Percentiles rank a stretch among this genome's conserved stretches.
These are phyloP conservation scores for Aphelocoma californica DNA, from an alignment of 2,797 vertebrate species.

Conservation along the genomic window DNA sequence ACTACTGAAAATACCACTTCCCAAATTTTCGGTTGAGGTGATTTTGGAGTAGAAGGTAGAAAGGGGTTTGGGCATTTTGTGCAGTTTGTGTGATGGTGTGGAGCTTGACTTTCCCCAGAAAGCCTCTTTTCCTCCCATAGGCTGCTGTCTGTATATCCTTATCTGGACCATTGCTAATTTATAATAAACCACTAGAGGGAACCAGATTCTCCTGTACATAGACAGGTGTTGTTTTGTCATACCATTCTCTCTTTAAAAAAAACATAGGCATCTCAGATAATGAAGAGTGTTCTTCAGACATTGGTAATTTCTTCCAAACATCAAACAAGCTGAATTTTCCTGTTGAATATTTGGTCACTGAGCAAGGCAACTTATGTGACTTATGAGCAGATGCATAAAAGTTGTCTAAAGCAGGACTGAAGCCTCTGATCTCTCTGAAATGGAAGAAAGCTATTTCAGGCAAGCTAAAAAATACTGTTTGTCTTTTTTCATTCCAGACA, in stretches of 20 bases:
- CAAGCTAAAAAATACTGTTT: not conserved
- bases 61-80: not conserved
- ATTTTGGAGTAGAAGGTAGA: not conserved
- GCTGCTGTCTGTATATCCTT: not conserved
- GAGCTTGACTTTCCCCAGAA: not conserved
- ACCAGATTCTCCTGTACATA: slow-evolving; percentile 63
- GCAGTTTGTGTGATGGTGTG: not conserved
- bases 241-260: not conserved
- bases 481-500: not conserved
- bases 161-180: slow-evolving; percentile 56
- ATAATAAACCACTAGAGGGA: slow-evolving; percentile 61
- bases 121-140: not conserved
- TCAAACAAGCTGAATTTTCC: not conserved
- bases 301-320: not conserved
- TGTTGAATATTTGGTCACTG: not conserved
- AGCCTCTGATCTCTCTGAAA: not conserved
- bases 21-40: not conserved
- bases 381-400: not conserved
- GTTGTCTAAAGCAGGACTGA: not conserved
- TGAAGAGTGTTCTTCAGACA: not conserved
- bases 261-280: not conserved
- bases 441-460: not conserved
- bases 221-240: slow-evolving; percentile 43
- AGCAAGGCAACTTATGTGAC: not conserved
- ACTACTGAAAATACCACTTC: not conserved